A percentile compares a stretch with the other conserved stretches of the same genome.
phyloP scores from a whole-genome alignment of 2,888 invertebrate genomes.

The Sceliomorpha sp. region DNA sequence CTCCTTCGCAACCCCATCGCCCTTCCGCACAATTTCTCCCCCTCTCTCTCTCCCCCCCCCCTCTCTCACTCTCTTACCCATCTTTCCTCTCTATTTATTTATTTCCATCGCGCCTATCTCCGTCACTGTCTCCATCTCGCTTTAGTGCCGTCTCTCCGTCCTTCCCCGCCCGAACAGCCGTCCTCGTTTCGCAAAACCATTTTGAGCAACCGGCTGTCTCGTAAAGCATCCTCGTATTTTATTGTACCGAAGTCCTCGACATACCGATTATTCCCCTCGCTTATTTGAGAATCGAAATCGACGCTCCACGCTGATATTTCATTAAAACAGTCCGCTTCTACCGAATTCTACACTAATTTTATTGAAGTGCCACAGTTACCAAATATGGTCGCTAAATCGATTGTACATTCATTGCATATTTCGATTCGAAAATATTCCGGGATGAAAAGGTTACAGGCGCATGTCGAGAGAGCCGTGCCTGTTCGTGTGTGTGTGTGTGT shows the following conservation, averaged over 20 bases:
- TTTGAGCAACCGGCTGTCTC: slow-evolving; percentile 32
- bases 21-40: too few species aligned
- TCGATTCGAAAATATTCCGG: too few species aligned
- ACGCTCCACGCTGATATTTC: slow-evolving; percentile 24
- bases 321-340: slow-evolving; percentile 28
- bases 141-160: too few species aligned
- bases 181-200: slow-evolving; percentile 31
- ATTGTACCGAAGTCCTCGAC: slow-evolving; percentile 18
- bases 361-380: slow-evolving; percentile 20
- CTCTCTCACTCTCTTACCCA: not conserved
- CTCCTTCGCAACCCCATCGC: too few species aligned
- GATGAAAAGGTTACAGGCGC: too few species aligned
- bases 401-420: not conserved
- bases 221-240: slow-evolving; percentile 10
- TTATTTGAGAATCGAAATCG: slow-evolving; percentile 23
- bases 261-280: slow-evolving; percentile 9
- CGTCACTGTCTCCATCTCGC: too few species aligned
- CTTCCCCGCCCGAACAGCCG: too few species aligned
- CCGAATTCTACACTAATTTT: slow-evolving; percentile 29
- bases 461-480: too few species aligned
- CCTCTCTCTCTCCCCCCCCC: slow-evolving; percentile 5
- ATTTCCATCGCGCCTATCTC: too few species aligned
- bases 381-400: slow-evolving; percentile 1
- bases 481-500: too few species aligned
- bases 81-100: slow-evolving; percentile 36